Conservation (phyloP, 2,888 invertebrate species). For the Darwinula stevensoni region DNA sequence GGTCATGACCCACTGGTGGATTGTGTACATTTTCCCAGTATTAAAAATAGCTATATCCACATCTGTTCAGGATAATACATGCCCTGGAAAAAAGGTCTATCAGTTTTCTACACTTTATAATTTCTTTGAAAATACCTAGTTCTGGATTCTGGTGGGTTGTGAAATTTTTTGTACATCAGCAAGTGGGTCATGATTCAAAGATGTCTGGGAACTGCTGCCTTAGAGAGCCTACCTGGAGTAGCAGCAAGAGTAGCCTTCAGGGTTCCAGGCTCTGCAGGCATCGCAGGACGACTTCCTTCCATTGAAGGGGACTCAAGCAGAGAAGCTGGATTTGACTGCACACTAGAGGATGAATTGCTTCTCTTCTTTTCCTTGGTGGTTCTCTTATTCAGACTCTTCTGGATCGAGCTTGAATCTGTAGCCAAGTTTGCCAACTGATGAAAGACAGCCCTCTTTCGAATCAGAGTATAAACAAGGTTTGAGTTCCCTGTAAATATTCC, state of each 20-base stretch:
- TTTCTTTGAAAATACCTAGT: too few species aligned
- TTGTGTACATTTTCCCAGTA: background rate
- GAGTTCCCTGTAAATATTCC: constrained; percentile 40
- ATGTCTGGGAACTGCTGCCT: too few species aligned
- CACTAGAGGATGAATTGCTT: background rate
- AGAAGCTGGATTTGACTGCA: background rate
- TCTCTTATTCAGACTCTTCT: constrained; percentile 26
- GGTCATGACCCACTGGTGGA: too few species aligned
- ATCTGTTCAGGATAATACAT: too few species aligned
- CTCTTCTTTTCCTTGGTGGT: constrained; percentile 7
- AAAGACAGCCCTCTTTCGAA: constrained; percentile 90
- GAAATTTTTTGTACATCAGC: too few species aligned
- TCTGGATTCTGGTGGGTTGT: too few species aligned
- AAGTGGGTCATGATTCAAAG: too few species aligned
- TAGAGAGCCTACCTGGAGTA: constrained; percentile 47
- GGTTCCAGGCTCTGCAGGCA: constrained; percentile 69
- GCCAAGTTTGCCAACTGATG: constrained; percentile 91
- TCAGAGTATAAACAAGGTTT: constrained; percentile 93
- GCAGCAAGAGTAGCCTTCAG: constrained; percentile 65
- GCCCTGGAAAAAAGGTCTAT: too few species aligned
- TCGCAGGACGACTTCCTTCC: constrained; percentile 54
- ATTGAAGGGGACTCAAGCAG: constrained; percentile 18
- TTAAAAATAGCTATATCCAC: too few species aligned
- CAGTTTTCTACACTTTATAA: too few species aligned
- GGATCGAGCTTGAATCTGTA: constrained; percentile 64